Percentiles rank a stretch among this genome's conserved stretches.
These are phyloP conservation scores for Paracyclopina nana DNA, from an alignment of 1,140 invertebrate genomes.

Conservation along the genomic window DNA sequence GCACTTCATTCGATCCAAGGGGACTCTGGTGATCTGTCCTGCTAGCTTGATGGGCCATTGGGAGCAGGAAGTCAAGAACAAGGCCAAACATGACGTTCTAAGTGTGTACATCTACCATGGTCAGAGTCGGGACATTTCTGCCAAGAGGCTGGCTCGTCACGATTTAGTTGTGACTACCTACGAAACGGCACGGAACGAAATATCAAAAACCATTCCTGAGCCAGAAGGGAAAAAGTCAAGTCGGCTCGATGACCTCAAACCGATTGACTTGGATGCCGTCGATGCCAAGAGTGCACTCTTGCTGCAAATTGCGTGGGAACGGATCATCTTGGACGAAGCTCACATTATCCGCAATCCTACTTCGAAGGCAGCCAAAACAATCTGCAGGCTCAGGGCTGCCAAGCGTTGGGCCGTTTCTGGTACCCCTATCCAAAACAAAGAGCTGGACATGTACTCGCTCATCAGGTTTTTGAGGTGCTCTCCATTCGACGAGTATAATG, in stretches of 20 bases:
- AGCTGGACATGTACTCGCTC: conserved; percentile 65
- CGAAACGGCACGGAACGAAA: conserved; percentile 28
- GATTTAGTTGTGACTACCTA: conserved; percentile 59
- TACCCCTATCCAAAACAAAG: conserved; percentile 85
- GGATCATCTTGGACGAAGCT: conserved; percentile 80
- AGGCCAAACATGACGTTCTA: conserved; percentile 38
- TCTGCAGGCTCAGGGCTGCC: conserved; percentile 37
- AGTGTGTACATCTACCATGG: conserved; percentile 59
- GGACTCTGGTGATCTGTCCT: conserved; percentile 71
- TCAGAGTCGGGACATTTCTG: conserved; percentile 36
- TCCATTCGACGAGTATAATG: conserved; percentile 64
- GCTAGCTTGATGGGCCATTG: conserved; percentile 55
- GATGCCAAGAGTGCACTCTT: conserved; percentile 25
- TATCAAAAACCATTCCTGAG: conserved; percentile 21
- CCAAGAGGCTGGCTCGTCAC: conserved; percentile 22
- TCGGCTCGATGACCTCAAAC: background rate
- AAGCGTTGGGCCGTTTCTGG: conserved; percentile 72
- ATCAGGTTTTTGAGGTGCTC: conserved; percentile 60
- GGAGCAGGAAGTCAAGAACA: conserved; percentile 51
- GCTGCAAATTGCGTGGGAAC: conserved; percentile 48
- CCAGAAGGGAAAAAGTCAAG: background rate
- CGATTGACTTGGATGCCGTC: conserved; percentile 1
- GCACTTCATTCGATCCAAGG: conserved; percentile 25
- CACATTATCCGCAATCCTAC: conserved; percentile 76
- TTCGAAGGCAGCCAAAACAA: conserved; percentile 44